A percentile compares a stretch with the other conserved stretches of the same genome.
phyloP scores from a whole-genome alignment of 64 coral and sea anemone genomes.

The Astreopora myriophthalma region DNA sequence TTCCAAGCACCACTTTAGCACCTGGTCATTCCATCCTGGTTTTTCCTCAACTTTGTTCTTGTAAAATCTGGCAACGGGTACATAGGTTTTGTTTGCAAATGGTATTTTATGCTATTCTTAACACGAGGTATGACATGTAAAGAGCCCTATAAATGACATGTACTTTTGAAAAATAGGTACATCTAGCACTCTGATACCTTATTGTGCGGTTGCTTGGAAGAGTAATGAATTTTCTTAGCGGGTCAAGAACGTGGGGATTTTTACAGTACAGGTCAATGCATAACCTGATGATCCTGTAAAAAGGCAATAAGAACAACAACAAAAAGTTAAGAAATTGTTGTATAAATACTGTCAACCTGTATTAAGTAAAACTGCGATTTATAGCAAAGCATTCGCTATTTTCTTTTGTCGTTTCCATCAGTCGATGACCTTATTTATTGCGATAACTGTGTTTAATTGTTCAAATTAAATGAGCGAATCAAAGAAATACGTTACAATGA shows the following conservation, averaged over 20 bases:
- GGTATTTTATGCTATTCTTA: not conserved
- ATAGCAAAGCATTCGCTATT: too few species aligned
- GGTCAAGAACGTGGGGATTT: slow-evolving; percentile 58
- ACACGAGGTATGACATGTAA: not conserved
- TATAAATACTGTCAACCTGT: too few species aligned
- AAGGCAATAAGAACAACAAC: too few species aligned
- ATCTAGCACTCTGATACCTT: not conserved
- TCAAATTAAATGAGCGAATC: too few species aligned
- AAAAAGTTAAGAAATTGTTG: too few species aligned
- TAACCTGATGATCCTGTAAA: slow-evolving; percentile 42
- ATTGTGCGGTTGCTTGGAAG: slow-evolving; percentile 59
- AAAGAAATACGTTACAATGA: too few species aligned
- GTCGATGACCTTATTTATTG: too few species aligned
- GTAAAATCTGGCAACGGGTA: slow-evolving; percentile 5
- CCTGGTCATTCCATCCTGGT: slow-evolving; percentile 22
- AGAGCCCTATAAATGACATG: not conserved
- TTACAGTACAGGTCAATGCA: slow-evolving; percentile 58
- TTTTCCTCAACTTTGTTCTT: slow-evolving; percentile 39
- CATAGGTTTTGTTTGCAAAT: not conserved
- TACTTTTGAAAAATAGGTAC: not conserved
- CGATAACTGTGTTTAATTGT: too few species aligned
- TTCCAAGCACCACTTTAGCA: slow-evolving; percentile 31
- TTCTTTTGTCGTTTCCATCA: too few species aligned
- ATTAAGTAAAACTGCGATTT: too few species aligned
- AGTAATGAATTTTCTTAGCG: slow-evolving; percentile 11